Base-by-base conservation (phyloP, 2,888 invertebrate genomes). In the Dusona sp. region DNA sequence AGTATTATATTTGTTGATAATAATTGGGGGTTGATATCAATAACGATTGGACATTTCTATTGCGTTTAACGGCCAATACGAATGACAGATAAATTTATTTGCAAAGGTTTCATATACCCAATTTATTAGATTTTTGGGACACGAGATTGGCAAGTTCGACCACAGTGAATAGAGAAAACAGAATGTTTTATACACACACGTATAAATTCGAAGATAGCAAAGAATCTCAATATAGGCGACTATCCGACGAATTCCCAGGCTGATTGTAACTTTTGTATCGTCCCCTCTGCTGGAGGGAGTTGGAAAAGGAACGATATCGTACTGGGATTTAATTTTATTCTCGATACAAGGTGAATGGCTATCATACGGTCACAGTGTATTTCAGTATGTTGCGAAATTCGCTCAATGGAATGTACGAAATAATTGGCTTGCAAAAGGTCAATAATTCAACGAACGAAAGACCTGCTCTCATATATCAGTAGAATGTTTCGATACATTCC, bases 371-470 rank as follows among this genome's bases (percentile, higher is more conserved):
- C 42, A 19, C 42, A 33, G 48, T 68, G 38, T 67, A 16, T 33
- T 22, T 54, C 45, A 74, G 54, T 79, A 16, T 67, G 25, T 45
- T 61, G 48, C 29, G 54, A 57, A 48, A 51, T 75, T 67, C 48
- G 65, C 65, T 79, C 80, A 45, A 83, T 78, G 68, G 51, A 83
- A 83, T 78, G 70, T 67, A 73, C 42, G 73, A 73, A 83, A 83
- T 86, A 86, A 86, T 83, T 86, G 80, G 70, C 74, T 86, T 68
- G 51, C 70, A 73, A 64, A 74, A 78, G 67, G 77, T 38, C 73
- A 78, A 83, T 83, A 83, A 74, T 86, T 86, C 86, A 79, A 57
- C 54, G 64, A 73, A 78, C 65, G 78, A 42, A 65, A 77, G 45
- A 48, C 57, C 48, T 70, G 33, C 33, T 64, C 54, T 64, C 42